Evolutionary conservation across 1,140 invertebrate species (phyloP), one percentile per base, ranked within the genome.

Genomic region (Ooceraea biroi): DNA sequence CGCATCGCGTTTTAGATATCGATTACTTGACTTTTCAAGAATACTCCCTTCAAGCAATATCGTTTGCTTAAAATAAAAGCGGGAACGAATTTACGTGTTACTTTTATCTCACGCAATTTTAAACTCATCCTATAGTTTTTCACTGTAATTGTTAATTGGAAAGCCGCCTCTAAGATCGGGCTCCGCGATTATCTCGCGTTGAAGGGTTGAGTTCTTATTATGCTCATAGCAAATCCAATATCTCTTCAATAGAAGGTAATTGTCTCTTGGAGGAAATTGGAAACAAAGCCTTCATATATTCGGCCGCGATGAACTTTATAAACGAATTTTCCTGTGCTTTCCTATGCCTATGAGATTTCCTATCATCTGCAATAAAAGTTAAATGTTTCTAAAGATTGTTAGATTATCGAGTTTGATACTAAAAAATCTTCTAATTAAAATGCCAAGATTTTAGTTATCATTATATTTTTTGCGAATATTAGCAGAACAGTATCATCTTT

Each of bases 1-100:
- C 61, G 85, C 71, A 88, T 87, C 82, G 44, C 25, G 72, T 44
- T 48, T 48, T 68, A 57, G 85, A 73, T 87, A 88, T 87, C 36
- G 86, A 86, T 88, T 87, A 84, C 68, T 80, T 73, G 73, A 84
- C 58, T 87, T 87, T 80, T 78, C 73, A 36, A 77, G 58, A 61
- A 71, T 58, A 57, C 41, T 17, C n/a, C 50, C 27, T 27, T 80
- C 36, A 41, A 8, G 50, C 69, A 80, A 80, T 58, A 80, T 69
- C n/a, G 22, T 22, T 30, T 55, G 76, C 25, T 22, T 80, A 80
- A n/a, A n/a, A 80, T 71, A 80, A 69, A 80, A 69, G 12, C 50
- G 36, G 41, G 14, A 30, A n/a, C n/a, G 14, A 46, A 69, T 57
- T 80, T 80, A 80, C 17, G 25, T 44, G 41, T n/a, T 8, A 30